Conservation (phyloP, 1,140 invertebrate species). For the Leucophenga varia region DNA sequence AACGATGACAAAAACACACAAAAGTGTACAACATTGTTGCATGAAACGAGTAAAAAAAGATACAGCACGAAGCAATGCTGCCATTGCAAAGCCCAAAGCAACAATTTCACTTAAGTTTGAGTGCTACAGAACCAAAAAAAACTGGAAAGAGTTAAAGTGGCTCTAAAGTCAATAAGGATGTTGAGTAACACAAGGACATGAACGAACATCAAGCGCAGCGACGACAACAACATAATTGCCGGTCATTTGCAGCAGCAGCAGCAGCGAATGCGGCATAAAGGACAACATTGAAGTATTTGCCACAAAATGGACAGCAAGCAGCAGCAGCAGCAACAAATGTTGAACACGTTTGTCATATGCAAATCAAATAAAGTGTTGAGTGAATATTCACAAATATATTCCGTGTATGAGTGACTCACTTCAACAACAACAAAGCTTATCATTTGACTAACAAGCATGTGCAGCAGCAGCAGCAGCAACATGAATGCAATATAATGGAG, state of each 20-base stretch:
- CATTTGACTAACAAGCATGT: too few relatives aligned
- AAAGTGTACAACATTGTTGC: constrained; percentile 38
- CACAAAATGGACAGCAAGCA: neutral
- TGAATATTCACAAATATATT: too few relatives aligned
- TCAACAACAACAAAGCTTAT: too few relatives aligned
- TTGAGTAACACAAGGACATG: constrained; percentile 14
- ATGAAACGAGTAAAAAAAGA: neutral
- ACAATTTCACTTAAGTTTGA: constrained; percentile 6
- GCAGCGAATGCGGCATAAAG: constrained; percentile 17
- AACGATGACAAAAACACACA: too few relatives aligned
- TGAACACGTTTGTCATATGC: constrained; percentile 40
- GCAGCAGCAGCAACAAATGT: constrained; percentile 1
- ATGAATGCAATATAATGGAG: too few relatives aligned
- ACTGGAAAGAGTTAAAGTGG: too few relatives aligned
- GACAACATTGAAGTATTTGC: constrained; percentile 2
- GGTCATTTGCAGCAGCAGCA: constrained; percentile 47
- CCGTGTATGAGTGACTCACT: too few relatives aligned
- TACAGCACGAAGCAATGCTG: constrained; percentile 12
- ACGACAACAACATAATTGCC: constrained; percentile 44
- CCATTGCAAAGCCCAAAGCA: constrained; percentile 1
- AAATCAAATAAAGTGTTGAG: constrained; percentile 38
- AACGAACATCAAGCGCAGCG: neutral
- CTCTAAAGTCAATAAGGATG: constrained; percentile 51
- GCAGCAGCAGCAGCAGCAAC: too few relatives aligned
- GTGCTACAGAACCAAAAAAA: constrained; percentile 28